These are phyloP conservation scores for Amiota communis DNA, from an alignment of 2,888 invertebrate genomes.

Conservation along the genomic window DNA sequence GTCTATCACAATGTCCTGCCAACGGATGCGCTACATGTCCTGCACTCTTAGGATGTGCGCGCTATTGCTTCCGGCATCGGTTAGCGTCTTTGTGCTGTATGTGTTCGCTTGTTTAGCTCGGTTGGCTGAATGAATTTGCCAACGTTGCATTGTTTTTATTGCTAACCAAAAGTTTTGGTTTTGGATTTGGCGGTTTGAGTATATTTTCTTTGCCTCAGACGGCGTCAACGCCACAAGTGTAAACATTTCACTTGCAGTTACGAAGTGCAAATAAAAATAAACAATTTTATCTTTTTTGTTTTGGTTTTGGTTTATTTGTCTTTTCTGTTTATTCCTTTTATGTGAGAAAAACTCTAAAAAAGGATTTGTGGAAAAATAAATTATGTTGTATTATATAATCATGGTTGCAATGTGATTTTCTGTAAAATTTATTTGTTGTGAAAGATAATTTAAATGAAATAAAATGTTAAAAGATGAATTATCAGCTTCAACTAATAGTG, in stretches of 20 bases:
- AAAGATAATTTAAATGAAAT: too few species aligned
- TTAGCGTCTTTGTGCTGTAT: neutral
- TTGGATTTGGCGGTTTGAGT: constrained; percentile 20
- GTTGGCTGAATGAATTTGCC: neutral
- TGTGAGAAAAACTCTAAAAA: constrained; percentile 11
- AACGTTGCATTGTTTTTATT: constrained; percentile 35
- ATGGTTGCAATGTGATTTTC: too few species aligned
- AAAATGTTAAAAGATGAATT: too few species aligned
- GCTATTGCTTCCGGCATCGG: constrained; percentile 31
- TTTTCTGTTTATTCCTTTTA: neutral
- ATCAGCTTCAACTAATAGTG: too few species aligned
- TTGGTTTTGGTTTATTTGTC: neutral
- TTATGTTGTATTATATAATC: neutral
- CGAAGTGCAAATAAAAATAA: constrained; percentile 44
- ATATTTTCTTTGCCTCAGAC: constrained; percentile 34
- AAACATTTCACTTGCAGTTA: constrained; percentile 66
- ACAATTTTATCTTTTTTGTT: constrained; percentile 22
- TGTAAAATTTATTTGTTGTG: too few species aligned
- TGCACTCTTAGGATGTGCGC: constrained; percentile 31
- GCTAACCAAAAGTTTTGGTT: constrained; percentile 37
- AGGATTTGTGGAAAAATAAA: constrained; percentile 14
- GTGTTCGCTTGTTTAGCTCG: neutral
- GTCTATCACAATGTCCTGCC: constrained; percentile 2
- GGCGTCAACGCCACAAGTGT: constrained; percentile 53
- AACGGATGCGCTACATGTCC: constrained; percentile 21